Base-by-base conservation (phyloP, 35 echinoderm and acorn worm species). In the Holothuria glaberrima region DNA sequence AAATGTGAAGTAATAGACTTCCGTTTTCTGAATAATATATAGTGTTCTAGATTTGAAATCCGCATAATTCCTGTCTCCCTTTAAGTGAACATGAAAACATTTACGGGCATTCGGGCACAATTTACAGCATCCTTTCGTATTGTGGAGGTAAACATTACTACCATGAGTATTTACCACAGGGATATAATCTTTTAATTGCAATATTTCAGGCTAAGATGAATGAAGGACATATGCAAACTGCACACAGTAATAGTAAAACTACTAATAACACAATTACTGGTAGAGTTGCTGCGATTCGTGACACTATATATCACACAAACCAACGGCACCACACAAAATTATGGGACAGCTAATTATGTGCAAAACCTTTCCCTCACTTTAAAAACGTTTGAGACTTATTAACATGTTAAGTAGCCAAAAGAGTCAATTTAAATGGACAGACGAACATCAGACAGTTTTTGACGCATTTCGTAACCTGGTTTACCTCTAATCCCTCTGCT, bases 141-240 rank as follows among this genome's bases (percentile, higher is more conserved):
- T 48, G 68, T 91, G 90, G 90, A 16, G 90, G 90, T 52, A 91
- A 91, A 91, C 90, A 86, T 59, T 91, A 89, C 35, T 89, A 75
- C 30, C 58, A 79, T 59, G 80, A 73, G 68, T 5, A 61, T 9
- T 45, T 88, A 54, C 60, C 58, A 41, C 90, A 91, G 50, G 79
- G 90, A 45, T 26, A 86, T 18, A 86, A 91, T 28, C 20, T 69
- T 54, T 58, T 36, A 16, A 69, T 69, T 58, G 88, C 25, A 30
- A 79, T 89, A 48, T 89, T 89, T 78, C 88, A 89, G 31, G 69
- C 71, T 4, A 89, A 88, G 22, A 88, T 88, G 18, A 61, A 88
- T 46, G 65, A 69, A 27, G 75, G 88, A 59, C 88, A 90, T 83
- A 24, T 22, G 35, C 25, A 85, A 19, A 65, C 58, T 22, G 36